Evolutionary conservation across 2,113 vertebrate genomes (phyloP), one percentile per base, ranked within the genome.

Genomic region (Cavia aperea): DNA sequence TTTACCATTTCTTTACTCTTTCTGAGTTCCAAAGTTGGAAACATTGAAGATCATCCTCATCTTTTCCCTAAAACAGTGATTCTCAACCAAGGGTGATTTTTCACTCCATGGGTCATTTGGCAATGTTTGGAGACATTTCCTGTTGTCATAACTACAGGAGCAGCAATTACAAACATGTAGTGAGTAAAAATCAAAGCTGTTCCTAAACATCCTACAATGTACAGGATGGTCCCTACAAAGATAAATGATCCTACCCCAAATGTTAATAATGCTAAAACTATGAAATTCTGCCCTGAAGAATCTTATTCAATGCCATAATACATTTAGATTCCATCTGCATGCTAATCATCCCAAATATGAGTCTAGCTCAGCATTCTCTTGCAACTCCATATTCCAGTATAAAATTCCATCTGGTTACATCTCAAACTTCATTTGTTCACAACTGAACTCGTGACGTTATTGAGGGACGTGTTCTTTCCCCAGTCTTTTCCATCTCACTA

Each of bases 1-100:
- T 94, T 77, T 84, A 46, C 29, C 31, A 62, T 56, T 68, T 79
- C 70, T 11, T 89, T 93, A 56, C 7, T 70, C 39, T 92, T 93
- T 73, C 79, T 90, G 79, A 81, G 15, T 83, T 90, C 56, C 86
- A 63, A 79, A 75, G 21, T 31, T 81, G 33, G 3, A 51, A 49
- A 46, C 31, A 63, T 36, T 46, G 21, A 51, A 68, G 23, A 75
- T 9, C 12, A 81, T 49, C 29, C 19, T 56, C 78, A 56, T 78
- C 24, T 60, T 91, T 86, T 65, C 4, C 66, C 7, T 81, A 81
- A 91, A 91, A 94, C 5, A 63, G 15, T 58, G 86, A 82, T 58
- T 87, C 63, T 92, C 66, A 62, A 83, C 39, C 75, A 81, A 84
- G 63, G 51, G 73, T 56, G 46, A 90, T 81, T 81, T 78, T 78